Percentiles rank a stretch among this genome's conserved stretches.
Conservation (phyloP, 2,888 invertebrate genomes). For the Drosophila yooni region DNA sequence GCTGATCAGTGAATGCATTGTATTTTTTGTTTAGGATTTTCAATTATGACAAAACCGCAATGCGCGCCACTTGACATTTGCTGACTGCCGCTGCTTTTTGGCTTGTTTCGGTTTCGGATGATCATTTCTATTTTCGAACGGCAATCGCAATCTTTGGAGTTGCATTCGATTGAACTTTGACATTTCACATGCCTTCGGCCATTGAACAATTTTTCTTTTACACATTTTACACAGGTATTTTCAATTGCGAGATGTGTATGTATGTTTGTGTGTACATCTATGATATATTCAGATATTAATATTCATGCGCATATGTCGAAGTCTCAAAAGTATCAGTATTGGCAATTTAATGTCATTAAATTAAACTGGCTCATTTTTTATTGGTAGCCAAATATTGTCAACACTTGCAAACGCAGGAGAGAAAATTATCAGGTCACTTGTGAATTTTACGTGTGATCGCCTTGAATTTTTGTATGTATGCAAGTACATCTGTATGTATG, state of each 20-base stretch:
- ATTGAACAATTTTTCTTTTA: slow-evolving; percentile 27
- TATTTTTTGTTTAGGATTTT: slow-evolving; percentile 24
- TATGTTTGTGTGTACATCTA: background rate
- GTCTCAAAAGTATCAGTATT: background rate
- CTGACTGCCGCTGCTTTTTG: slow-evolving; percentile 14
- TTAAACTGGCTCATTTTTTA: background rate
- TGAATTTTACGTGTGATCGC: slow-evolving; percentile 19
- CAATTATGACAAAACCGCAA: slow-evolving; percentile 12
- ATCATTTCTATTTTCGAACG: slow-evolving; percentile 55
- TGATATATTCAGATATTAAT: background rate
- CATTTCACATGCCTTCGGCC: slow-evolving; percentile 10
- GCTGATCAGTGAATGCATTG: slow-evolving; percentile 14
- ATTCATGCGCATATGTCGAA: background rate
- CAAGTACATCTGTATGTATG: background rate
- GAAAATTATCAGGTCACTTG: slow-evolving; percentile 48
- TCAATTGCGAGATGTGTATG: slow-evolving; percentile 8
- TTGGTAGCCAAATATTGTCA: background rate
- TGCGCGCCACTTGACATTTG: slow-evolving; percentile 54
- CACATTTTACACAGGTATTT: slow-evolving; percentile 31
- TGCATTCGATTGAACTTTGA: slow-evolving; percentile 51
- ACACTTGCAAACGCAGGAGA: slow-evolving; percentile 13
- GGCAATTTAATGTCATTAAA: background rate
- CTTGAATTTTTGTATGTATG: slow-evolving; percentile 9
- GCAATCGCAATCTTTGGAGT: slow-evolving; percentile 30
- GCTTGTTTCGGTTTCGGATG: slow-evolving; percentile 21